Evolutionary conservation across 2,888 invertebrate species (phyloP), one percentile per base, ranked within the genome.

Genomic region (Melipona bicolor): DNA sequence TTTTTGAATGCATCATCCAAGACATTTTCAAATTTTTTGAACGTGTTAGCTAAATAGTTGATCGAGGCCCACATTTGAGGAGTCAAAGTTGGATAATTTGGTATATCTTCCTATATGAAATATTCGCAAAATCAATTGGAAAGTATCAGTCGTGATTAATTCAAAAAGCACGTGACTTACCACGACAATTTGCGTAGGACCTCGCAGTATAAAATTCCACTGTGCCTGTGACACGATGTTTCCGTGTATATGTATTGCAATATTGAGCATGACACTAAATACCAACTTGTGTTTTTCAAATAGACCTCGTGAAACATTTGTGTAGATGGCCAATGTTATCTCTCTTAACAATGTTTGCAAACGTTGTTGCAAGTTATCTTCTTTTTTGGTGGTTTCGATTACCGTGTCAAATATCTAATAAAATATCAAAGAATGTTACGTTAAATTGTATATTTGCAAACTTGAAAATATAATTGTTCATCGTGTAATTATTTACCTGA

Each of bases 251-350:
- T 96, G 96, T 87, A 98, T 96, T 4, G 97, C 97, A 84, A 97
- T 95, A 91, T 97, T 97, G 21, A 98, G 94, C 95, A 98, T 96
- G 92, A 98, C 97, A 92, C 97, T 98, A 93, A 97, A 98, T 78
- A 98, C 97, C 1, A 98, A 95, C 94, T 99, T 98, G 95, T 99
- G 98, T 82, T 97, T 96, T 94, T 98, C 98, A 92, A 99, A 98
- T 17, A 99, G 95, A 0, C 98, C 99, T 77, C 98, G 96, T 0
- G 98, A 98, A 54, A 99, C 97, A 92, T 98, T 99, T 15, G 96
- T 96, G 93, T 98, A 99, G 62, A 98, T 96, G 0, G 97, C 96
- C 75, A 97, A 95, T 0, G 98, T 97, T 88, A 98, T 98, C 94
- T 98, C 97, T 27, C 96, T 95, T 90, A 97, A 96, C 3, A 99